phyloP scores from a whole-genome alignment of 2,113 vertebrate species.

The Chionodraco myersi region DNA sequence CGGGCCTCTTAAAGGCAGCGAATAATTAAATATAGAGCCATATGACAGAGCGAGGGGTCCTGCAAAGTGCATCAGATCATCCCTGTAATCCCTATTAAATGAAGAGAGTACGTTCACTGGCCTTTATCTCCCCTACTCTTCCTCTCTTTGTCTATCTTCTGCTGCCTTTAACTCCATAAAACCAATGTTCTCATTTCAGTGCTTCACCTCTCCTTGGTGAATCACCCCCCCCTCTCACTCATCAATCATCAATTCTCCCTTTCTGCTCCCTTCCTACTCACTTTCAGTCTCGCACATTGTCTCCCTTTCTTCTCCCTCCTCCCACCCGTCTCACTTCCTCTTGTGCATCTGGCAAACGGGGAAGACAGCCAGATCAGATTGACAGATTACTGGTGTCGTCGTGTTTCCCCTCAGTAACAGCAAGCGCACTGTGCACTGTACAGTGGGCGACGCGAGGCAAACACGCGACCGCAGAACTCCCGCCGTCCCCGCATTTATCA shows the following conservation, averaged over 20 bases:
- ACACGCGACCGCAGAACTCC: constrained; percentile 12
- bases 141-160: constrained; percentile 55
- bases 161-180: constrained; percentile 69
- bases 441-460: not conserved
- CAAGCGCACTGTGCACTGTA: not conserved
- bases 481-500: constrained; percentile 45
- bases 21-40: constrained; percentile 79
- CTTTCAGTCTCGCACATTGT: constrained; percentile 16
- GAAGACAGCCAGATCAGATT: constrained; percentile 58
- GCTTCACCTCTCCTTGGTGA: constrained; percentile 43
- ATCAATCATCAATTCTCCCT: constrained; percentile 27
- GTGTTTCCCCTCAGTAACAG: constrained; percentile 25
- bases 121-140: constrained; percentile 60
- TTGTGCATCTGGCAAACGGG: constrained; percentile 21
- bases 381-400: constrained; percentile 71
- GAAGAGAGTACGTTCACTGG: constrained; percentile 65
- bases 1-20: constrained; percentile 64
- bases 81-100: constrained; percentile 78
- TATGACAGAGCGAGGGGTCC: constrained; percentile 71
- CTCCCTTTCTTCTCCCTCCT: not conserved
- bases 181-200: constrained; percentile 49
- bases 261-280: constrained; percentile 15
- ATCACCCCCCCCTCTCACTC: constrained; percentile 11
- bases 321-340: constrained; percentile 6
- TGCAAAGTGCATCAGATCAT: constrained; percentile 78